Percentiles rank a stretch among this genome's conserved stretches.
These are phyloP conservation scores for Enteromius thamalakanensis DNA, from an alignment of 2,797 vertebrate genomes.

Conservation along the genomic window DNA sequence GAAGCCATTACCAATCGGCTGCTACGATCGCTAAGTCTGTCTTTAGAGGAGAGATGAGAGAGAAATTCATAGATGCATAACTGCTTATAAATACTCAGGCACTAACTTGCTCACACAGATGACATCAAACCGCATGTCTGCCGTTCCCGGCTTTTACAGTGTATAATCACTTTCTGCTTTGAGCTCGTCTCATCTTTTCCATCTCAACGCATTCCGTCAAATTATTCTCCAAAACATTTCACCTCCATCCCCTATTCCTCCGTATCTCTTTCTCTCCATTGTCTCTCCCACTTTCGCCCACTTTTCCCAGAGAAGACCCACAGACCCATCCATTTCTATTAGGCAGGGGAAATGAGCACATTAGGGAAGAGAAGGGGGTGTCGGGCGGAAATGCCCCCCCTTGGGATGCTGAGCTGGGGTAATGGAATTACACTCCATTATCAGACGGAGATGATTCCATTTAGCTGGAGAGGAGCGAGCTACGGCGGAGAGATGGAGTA, in stretches of 20 bases:
- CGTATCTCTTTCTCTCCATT: conserved; percentile 11
- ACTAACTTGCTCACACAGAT: conserved; percentile 22
- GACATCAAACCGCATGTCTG: conserved; percentile 27
- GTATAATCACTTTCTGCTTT: conserved; percentile 27
- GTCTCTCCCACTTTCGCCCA: conserved; percentile 19
- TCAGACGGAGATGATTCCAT: conserved; percentile 60
- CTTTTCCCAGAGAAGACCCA: conserved; percentile 24
- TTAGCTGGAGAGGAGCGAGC: conserved; percentile 39
- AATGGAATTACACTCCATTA: conserved; percentile 68
- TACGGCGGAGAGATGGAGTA: conserved; percentile 37
- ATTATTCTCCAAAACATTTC: conserved; percentile 36
- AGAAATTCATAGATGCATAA: conserved; percentile 37
- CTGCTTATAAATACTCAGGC: conserved; percentile 31
- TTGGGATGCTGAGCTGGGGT: conserved; percentile 57
- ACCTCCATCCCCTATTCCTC: conserved; percentile 10
- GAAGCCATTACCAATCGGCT: conserved; percentile 35
- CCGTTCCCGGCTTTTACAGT: conserved; percentile 12
- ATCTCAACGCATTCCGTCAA: conserved; percentile 13
- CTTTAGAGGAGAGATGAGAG: conserved; percentile 27
- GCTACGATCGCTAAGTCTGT: conserved; percentile 19
- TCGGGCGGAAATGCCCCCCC: conserved; percentile 56
- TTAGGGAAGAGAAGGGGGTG: conserved; percentile 57
- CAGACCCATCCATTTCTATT: conserved; percentile 61
- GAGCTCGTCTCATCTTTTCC: conserved; percentile 33
- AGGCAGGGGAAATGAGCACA: conserved; percentile 63